Evolutionary conservation across 35 echinoderm and acorn worm species (phyloP), one percentile per base, ranked within the genome.

Genomic region (Amphiura filiformis): DNA sequence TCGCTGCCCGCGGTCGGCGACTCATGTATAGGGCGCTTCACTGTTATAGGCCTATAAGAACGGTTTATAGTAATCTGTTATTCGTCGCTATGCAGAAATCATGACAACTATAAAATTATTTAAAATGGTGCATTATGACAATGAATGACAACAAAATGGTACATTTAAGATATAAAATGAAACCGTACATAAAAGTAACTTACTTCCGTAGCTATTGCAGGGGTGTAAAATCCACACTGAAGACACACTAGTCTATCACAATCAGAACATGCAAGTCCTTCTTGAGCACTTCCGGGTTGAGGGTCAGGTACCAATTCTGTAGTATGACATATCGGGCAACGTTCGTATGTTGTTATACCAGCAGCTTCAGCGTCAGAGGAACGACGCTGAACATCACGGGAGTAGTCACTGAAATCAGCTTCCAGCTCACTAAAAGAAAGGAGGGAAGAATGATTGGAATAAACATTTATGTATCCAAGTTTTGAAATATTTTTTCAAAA

Each of bases 161-260:
- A n/a, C n/a, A n/a, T n/a, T n/a, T n/a, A n/a, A n/a, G n/a, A n/a
- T n/a, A n/a, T n/a, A n/a, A n/a, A n/a, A n/a, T n/a, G n/a, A n/a
- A n/a, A n/a, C n/a, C n/a, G 41, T 47, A 47, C 12, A 70, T 26
- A 32, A 47, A 34, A 39, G 37, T 47, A 36, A 77, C 86, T 93
- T 76, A 93, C 91, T 80, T 93, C 80, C 31, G 91, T 78, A 77
- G 86, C 86, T 14, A 93, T 78, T 47, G 80, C 81, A 35, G 91
- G 86, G 30, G 84, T 85, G 57, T 89, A 90, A 77, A 89, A 94
- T 30, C 87, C 93, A 77, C 93, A 94, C 84, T 94, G 87, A 1
- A 89, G 86, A 35, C 93, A 94, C 15, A 94, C 93, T 35, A 61
- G 77, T 39, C 93, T 38, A 13, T 94, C 93, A 35, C 93, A 94